Conservation (phyloP, 2,113 vertebrate species). For the Paradisaea rubra region DNA sequence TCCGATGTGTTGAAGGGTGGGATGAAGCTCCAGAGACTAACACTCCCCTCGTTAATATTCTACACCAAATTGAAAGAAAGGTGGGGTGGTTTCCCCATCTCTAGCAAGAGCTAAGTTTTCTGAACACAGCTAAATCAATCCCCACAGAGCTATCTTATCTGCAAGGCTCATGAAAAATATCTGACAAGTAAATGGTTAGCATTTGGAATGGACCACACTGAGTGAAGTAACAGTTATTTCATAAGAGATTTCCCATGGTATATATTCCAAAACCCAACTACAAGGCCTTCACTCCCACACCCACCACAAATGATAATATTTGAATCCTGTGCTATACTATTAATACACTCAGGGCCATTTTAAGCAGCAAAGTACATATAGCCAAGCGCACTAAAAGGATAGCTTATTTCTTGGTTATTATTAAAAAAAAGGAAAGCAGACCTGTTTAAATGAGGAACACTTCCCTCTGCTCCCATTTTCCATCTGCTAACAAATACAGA, state of each 20-base stretch:
- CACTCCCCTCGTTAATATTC: constrained; percentile 2
- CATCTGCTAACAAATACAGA: not conserved
- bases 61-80: not conserved
- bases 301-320: not conserved
- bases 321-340: not conserved
- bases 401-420: not conserved
- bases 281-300: not conserved
- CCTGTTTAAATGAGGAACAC: not conserved
- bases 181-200: constrained; percentile 28
- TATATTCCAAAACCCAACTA: not conserved
- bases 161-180: constrained; percentile 13
- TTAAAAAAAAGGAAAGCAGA: not conserved
- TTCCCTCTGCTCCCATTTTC: not conserved
- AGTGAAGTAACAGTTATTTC: constrained; percentile 17
- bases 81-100: not conserved
- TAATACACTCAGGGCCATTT: not conserved
- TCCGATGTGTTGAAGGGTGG: constrained; percentile 38
- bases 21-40: constrained; percentile 25
- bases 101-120: not conserved
- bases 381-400: not conserved
- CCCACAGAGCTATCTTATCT: constrained; percentile 31
- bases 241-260: constrained; percentile 27
- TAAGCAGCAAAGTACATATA: not conserved
- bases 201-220: constrained; percentile 42
- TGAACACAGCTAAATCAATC: not conserved